A percentile compares a stretch with the other conserved stretches of the same genome.
Evolutionary conservation across 92 coral and sea anemone species (phyloP).

Genomic region (Bergia sp.): DNA sequence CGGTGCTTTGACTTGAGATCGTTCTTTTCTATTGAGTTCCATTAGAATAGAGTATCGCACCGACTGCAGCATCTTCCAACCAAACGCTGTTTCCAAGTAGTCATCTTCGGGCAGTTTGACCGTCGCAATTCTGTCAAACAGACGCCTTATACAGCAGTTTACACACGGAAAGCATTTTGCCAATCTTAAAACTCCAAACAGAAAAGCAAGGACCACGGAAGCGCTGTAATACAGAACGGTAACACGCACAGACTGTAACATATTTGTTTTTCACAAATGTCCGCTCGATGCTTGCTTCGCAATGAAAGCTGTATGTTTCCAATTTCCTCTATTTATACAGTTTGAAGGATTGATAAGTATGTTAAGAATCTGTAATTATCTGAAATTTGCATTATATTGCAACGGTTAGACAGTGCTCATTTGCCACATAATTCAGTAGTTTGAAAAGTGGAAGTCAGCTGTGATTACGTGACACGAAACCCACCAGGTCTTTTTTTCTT

Average conservation of each 20-base stretch:
- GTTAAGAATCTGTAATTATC: not conserved
- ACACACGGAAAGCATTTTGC: not conserved
- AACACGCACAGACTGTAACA: not conserved
- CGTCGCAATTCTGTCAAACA: constrained; percentile 9
- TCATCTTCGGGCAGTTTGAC: constrained; percentile 20
- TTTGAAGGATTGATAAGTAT: not conserved
- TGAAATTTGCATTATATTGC: constrained; percentile 27
- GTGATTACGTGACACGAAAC: not conserved
- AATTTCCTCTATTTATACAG: not conserved
- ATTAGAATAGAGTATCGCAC: constrained; percentile 40
- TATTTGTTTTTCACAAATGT: not conserved
- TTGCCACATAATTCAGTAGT: not conserved
- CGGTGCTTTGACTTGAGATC: constrained; percentile 26
- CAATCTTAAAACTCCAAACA: constrained; percentile 2
- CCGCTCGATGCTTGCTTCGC: not conserved
- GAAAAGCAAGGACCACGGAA: not conserved
- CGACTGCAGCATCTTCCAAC: constrained; percentile 48
- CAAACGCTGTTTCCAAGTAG: constrained; percentile 50
- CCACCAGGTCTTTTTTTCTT: not conserved
- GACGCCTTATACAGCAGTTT: not conserved
- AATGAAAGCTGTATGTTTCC: not conserved
- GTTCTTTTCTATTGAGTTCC: constrained; percentile 36
- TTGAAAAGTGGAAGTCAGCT: constrained; percentile 7
- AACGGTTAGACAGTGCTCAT: not conserved
- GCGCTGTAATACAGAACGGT: not conserved